These are phyloP conservation scores for Pterophyllum scalare DNA, from an alignment of 2,113 vertebrate genomes.

Conservation along the genomic window DNA sequence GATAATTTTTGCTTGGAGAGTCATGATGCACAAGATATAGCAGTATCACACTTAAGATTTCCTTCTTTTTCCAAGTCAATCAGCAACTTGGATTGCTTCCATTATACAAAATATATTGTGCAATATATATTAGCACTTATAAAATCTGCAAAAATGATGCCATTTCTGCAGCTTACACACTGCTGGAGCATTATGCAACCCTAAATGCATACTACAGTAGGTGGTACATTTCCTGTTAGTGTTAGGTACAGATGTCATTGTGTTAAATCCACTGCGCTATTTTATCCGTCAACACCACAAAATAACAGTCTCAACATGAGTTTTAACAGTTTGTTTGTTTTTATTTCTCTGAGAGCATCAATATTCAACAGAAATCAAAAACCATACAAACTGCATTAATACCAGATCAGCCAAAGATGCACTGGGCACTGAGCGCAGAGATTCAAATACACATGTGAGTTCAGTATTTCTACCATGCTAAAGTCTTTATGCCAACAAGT, in stretches of 20 bases:
- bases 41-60: not conserved
- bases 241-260: not conserved
- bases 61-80: not conserved
- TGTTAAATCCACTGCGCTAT: not conserved
- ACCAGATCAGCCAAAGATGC: not conserved
- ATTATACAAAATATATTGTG: not conserved
- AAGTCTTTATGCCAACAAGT: not conserved
- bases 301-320: not conserved
- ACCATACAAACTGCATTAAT: not conserved
- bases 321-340: slow-evolving; percentile 28
- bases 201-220: too few species aligned
- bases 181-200: not conserved
- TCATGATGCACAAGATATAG: not conserved
- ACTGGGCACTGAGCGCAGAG: not conserved
- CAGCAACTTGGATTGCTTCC: not conserved
- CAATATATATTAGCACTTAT: not conserved
- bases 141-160: not conserved
- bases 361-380: not conserved
- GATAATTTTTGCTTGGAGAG: not conserved
- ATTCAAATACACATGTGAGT: not conserved
- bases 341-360: slow-evolving; percentile 6
- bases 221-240: too few species aligned
- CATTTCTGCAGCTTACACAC: not conserved
- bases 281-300: not conserved
- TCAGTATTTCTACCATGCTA: not conserved